Conservation (phyloP, 2,888 invertebrate species). For the Mesochorus sp. region DNA sequence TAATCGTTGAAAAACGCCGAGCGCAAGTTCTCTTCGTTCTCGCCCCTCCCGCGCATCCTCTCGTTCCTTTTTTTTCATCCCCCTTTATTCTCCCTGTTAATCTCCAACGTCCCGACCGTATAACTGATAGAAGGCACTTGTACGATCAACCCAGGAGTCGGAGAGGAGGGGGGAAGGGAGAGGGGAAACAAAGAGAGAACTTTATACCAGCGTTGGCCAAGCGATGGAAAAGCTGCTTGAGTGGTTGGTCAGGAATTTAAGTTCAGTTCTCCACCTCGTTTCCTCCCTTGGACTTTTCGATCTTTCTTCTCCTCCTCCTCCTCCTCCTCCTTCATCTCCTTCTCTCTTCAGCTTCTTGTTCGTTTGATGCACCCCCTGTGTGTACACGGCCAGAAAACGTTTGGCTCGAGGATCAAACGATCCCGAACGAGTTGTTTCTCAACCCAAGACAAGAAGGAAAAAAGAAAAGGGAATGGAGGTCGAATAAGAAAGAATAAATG, state of each 20-base stretch:
- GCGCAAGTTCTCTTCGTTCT: background rate
- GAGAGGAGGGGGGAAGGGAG: conserved; percentile 8
- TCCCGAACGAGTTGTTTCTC: conserved; percentile 48
- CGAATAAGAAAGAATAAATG: conserved; percentile 5
- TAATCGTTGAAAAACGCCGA: conserved; percentile 36
- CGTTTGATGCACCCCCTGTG: conserved; percentile 14
- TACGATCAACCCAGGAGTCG: conserved; percentile 40
- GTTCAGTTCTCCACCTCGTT: conserved; percentile 44
- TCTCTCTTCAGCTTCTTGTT: conserved; percentile 18
- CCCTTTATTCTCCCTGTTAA: conserved; percentile 32
- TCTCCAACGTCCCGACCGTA: background rate
- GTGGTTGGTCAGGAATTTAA: conserved; percentile 69
- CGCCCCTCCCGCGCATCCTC: background rate
- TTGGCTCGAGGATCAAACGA: conserved; percentile 64
- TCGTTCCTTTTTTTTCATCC: background rate
- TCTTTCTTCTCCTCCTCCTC: conserved; percentile 8
- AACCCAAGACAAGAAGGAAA: conserved; percentile 42
- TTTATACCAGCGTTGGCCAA: background rate
- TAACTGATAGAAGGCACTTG: conserved; percentile 21
- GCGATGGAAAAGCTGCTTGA: conserved; percentile 57
- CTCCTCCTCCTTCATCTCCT: conserved; percentile 1
- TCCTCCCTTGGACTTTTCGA: conserved; percentile 25
- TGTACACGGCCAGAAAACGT: conserved; percentile 47
- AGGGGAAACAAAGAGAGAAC: conserved; percentile 27
- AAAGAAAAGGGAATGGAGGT: conserved; percentile 30